A percentile compares a stretch with the other conserved stretches of the same genome.
Evolutionary conservation across 2,797 vertebrate genomes (phyloP).

Genomic region (Pagetopsis macropterus): DNA sequence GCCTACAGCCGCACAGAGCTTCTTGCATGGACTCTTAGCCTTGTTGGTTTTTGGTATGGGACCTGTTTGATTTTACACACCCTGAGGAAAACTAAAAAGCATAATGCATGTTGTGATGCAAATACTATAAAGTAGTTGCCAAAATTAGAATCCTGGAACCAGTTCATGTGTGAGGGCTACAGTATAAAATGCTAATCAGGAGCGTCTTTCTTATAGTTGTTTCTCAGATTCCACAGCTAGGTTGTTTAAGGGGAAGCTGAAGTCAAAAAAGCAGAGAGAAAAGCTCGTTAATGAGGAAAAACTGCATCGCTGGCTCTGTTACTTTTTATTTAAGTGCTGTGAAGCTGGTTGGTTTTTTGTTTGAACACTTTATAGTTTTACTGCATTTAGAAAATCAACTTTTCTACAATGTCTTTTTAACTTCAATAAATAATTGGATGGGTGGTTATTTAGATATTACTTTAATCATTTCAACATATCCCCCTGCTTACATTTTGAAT

Average conservation of each 20-base stretch:
- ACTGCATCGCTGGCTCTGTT: neutral
- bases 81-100: neutral
- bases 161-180: slow-evolving; percentile 1
- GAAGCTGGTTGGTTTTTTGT: neutral
- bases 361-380: no score
- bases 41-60: neutral
- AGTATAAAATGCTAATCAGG: neutral
- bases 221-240: neutral
- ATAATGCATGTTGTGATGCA: neutral
- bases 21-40: neutral
- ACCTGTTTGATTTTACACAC: neutral
- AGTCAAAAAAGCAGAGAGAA: slow-evolving; percentile 7
- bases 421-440: neutral
- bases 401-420: neutral
- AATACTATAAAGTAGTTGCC: neutral
- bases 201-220: slow-evolving; percentile 6
- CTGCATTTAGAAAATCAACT: no score
- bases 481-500: neutral
- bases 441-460: slow-evolving; percentile 2
- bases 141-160: neutral
- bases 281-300: slow-evolving; percentile 26
- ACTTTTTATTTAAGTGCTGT: neutral
- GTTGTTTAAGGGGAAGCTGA: neutral
- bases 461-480: neutral
- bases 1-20: no score